phyloP scores from a whole-genome alignment of 2,888 invertebrate species.

The Melanophora roralis region DNA sequence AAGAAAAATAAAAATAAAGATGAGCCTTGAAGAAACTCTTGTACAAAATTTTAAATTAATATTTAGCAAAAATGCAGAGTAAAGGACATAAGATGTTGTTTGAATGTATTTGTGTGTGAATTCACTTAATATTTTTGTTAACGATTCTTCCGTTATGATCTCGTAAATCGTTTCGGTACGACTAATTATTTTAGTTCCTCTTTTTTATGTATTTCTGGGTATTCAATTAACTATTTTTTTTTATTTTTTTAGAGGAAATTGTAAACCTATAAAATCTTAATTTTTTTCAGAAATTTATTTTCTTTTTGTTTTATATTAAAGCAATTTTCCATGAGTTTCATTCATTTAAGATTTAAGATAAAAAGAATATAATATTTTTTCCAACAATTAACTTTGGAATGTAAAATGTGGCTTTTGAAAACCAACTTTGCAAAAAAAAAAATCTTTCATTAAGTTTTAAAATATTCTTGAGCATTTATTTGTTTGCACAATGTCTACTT shows the following conservation, averaged over 20 bases:
- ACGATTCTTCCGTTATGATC: background rate
- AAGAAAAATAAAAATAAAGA: background rate
- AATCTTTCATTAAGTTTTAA: constrained; percentile 53
- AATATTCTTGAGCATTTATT: constrained; percentile 42
- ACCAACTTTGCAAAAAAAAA: constrained; percentile 27
- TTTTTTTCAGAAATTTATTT: constrained; percentile 37
- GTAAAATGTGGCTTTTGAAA: constrained; percentile 45
- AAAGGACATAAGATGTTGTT: too few relatives aligned
- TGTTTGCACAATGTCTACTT: constrained; percentile 32
- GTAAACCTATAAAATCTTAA: constrained; percentile 33
- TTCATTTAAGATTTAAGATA: constrained; percentile 53
- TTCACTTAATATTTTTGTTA: too few relatives aligned
- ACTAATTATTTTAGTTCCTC: constrained; percentile 20
- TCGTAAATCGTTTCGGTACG: constrained; percentile 9
- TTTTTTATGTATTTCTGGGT: background rate
- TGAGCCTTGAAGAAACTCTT: background rate
- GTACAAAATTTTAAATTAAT: background rate
- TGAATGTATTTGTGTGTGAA: too few relatives aligned
- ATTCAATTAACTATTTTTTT: too few relatives aligned
- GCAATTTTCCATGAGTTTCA: constrained; percentile 40
- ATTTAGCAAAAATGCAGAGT: background rate
- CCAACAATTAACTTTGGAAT: constrained; percentile 56
- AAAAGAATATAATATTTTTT: constrained; percentile 54
- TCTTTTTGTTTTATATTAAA: constrained; percentile 10
- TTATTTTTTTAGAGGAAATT: constrained; percentile 18